phyloP scores from a whole-genome alignment of 2,888 invertebrate species.

The Cerceris rybyensis region DNA sequence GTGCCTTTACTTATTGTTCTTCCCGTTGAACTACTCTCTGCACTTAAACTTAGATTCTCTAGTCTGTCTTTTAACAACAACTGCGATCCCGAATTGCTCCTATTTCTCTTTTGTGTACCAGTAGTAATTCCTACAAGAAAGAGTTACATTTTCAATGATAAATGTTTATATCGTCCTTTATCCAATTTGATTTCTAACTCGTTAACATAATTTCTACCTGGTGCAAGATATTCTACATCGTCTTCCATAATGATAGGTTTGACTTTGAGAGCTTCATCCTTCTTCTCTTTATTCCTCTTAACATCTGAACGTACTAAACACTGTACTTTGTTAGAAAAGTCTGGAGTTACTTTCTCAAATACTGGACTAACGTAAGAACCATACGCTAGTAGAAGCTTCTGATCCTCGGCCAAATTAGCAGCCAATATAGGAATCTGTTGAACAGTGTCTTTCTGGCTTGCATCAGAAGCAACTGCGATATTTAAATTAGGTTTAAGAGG shows the following conservation, averaged over 20 bases:
- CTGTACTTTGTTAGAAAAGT: constrained; percentile 82
- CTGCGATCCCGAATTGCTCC: constrained; percentile 81
- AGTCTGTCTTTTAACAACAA: constrained; percentile 92
- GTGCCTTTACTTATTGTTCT: constrained; percentile 83
- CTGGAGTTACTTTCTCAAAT: constrained; percentile 76
- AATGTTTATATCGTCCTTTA: not conserved
- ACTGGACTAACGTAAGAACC: constrained; percentile 71
- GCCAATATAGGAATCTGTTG: constrained; percentile 84
- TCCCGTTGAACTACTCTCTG: constrained; percentile 79
- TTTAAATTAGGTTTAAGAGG: constrained; percentile 86
- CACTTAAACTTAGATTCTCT: constrained; percentile 89
- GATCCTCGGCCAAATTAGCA: constrained; percentile 74
- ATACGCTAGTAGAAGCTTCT: constrained; percentile 74
- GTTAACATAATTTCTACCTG: constrained; percentile 67
- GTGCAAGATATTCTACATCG: constrained; percentile 83
- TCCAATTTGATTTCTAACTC: not conserved
- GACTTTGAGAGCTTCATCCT: constrained; percentile 80
- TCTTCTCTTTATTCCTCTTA: constrained; percentile 74
- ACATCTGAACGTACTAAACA: constrained; percentile 82
- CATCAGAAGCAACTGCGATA: constrained; percentile 85
- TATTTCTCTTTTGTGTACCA: constrained; percentile 43
- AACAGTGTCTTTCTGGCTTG: constrained; percentile 81
- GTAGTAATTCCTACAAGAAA: constrained; percentile 51
- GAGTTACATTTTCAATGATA: not conserved
- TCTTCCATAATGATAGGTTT: constrained; percentile 81